phyloP scores from a whole-genome alignment of 2,113 vertebrate genomes.

The Leucosticte australis region DNA sequence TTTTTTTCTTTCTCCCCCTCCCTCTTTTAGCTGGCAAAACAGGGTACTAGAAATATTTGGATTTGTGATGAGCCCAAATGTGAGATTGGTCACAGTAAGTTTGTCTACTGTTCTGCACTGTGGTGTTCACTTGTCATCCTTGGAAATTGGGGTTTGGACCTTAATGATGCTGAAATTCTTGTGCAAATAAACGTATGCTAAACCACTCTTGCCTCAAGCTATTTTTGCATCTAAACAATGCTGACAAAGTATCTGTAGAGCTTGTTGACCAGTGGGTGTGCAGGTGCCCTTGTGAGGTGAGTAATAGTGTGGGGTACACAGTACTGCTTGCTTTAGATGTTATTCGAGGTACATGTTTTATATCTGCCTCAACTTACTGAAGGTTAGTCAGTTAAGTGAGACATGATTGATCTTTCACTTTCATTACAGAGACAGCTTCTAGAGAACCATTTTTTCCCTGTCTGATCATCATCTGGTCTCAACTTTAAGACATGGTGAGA shows the following conservation, averaged over 20 bases:
- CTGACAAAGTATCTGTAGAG: not conserved
- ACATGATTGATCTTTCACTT: not conserved
- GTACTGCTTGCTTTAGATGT: not conserved
- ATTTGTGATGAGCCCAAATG: not conserved
- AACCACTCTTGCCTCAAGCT: not conserved
- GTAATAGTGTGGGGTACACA: not conserved
- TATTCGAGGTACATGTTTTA: not conserved
- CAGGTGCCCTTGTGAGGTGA: not conserved
- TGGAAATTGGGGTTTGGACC: not conserved
- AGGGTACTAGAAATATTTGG: not conserved
- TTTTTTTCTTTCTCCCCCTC: too few relatives aligned
- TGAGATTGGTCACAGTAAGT: not conserved
- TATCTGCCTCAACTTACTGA: not conserved
- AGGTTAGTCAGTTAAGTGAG: not conserved
- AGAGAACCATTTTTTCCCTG: not conserved
- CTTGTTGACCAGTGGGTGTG: not conserved
- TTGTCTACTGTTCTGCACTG: constrained; percentile 6
- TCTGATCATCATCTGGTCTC: not conserved
- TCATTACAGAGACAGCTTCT: not conserved
- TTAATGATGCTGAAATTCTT: constrained; percentile 27
- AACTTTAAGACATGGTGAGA: not conserved
- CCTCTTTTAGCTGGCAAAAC: not conserved
- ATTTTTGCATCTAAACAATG: not conserved
- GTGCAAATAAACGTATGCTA: constrained; percentile 45
- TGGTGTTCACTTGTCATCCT: constrained; percentile 7